Evolutionary conservation across 2,888 invertebrate species (phyloP).

Genomic region (Phaonia tiefii): DNA sequence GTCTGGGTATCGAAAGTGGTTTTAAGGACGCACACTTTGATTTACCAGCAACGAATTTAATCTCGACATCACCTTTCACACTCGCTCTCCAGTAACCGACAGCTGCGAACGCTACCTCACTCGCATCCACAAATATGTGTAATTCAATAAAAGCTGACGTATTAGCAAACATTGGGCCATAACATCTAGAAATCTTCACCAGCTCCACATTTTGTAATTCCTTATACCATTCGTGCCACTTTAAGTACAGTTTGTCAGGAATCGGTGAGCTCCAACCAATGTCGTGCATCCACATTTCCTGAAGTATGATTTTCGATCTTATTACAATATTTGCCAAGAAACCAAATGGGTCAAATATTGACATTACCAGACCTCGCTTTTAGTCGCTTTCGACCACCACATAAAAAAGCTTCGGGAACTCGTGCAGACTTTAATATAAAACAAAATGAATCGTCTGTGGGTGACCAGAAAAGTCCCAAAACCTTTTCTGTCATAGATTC

Average conservation of each 20-base stretch:
- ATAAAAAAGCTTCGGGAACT: slow-evolving; percentile 51
- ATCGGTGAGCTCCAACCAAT: slow-evolving; percentile 30
- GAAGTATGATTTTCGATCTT: slow-evolving; percentile 9
- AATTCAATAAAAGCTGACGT: too few species aligned
- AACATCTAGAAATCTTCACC: slow-evolving; percentile 37
- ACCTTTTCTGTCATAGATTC: slow-evolving; percentile 36
- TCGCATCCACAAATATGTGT: too few species aligned
- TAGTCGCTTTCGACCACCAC: slow-evolving; percentile 48
- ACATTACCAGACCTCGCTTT: slow-evolving; percentile 52
- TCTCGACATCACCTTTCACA: too few species aligned
- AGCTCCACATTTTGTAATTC: slow-evolving; percentile 9
- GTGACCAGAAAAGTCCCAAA: slow-evolving; percentile 50
- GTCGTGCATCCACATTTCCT: slow-evolving; percentile 37
- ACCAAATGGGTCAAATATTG: slow-evolving; percentile 48
- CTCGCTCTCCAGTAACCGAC: slow-evolving; percentile 54
- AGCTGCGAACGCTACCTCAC: slow-evolving; percentile 46
- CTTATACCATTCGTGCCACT: too few species aligned
- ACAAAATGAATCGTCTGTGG: slow-evolving; percentile 48
- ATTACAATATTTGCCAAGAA: slow-evolving; percentile 51
- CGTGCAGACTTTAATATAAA: slow-evolving; percentile 53
- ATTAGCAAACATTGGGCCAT: slow-evolving; percentile 17
- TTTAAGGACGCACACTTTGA: slow-evolving; percentile 53
- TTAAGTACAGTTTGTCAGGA: slow-evolving; percentile 17
- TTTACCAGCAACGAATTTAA: too few species aligned
- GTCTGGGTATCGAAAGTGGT: slow-evolving; percentile 47